A percentile compares a stretch with the other conserved stretches of the same genome.
Evolutionary conservation across 2,888 invertebrate species (phyloP).

Genomic region (Rosalia funebris): DNA sequence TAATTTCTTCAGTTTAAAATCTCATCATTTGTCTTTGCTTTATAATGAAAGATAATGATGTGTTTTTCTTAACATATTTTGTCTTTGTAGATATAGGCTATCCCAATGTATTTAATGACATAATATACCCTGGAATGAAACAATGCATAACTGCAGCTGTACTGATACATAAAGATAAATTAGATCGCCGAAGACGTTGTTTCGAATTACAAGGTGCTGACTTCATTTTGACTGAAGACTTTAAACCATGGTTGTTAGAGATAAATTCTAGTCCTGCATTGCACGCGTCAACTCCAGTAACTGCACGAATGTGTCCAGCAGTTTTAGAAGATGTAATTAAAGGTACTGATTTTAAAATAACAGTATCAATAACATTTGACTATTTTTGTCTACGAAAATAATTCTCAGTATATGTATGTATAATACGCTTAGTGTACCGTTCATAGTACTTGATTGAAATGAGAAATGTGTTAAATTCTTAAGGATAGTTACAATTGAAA

Average conservation of each 20-base stretch:
- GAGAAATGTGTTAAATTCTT: too few relatives aligned
- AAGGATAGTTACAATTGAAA: too few relatives aligned
- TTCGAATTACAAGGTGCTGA: constrained; percentile 94
- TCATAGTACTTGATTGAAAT: too few relatives aligned
- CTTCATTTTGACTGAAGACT: constrained; percentile 88
- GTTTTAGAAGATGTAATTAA: constrained; percentile 88
- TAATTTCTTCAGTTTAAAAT: too few relatives aligned
- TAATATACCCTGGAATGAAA: constrained; percentile 87
- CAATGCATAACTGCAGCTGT: constrained; percentile 84
- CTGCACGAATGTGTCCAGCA: constrained; percentile 81
- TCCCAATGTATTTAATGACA: constrained; percentile 74
- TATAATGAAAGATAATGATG: too few relatives aligned
- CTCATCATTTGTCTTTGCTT: too few relatives aligned
- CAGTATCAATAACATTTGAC: too few relatives aligned
- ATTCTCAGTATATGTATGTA: too few relatives aligned
- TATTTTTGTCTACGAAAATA: neutral
- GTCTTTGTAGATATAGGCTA: constrained; percentile 64
- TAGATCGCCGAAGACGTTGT: constrained; percentile 75
- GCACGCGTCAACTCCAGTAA: constrained; percentile 82
- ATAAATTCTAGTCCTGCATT: constrained; percentile 92
- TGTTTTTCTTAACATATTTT: too few relatives aligned
- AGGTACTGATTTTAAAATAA: too few relatives aligned
- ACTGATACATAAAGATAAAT: constrained; percentile 79
- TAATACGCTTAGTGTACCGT: too few relatives aligned
- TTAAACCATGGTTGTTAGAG: constrained; percentile 89